Evolutionary conservation across 2,797 vertebrate genomes (phyloP), one percentile per base, ranked within the genome.

Genomic region (Tinamus major): DNA sequence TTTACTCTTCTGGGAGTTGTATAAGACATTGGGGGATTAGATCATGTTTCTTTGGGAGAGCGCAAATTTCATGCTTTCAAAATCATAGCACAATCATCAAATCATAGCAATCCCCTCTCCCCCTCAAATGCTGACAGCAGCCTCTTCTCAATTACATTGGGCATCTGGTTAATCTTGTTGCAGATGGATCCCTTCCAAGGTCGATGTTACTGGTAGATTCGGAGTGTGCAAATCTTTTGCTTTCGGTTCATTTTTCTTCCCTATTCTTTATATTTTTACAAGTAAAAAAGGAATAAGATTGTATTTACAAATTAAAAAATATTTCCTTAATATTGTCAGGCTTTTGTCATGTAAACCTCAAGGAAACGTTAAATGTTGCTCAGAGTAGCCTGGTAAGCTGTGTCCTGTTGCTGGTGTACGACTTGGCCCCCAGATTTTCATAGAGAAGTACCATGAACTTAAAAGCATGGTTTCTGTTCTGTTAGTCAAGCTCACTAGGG

Each of bases 71-170:
- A 26, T 35, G 19, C 46, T 86, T 91, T 35, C 13, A 62, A 24
- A 21, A 10, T 55, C 1, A 2, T 48, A 2, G 0, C 16, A 37
- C 55, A 3, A 35, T 35, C 35, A 35, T 35, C 1, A 17, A 20
- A 10, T 55, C 1, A 1, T 44, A 2, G 0, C 18, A 37, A 3
- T 72, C 20, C 72, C 31, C 69, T 3, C 13, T 90, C 17, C 6
- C 26, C 10, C 3, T 19, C 59, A 39, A 65, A 26, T 49, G 20
- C 6, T 55, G 49, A n/a, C 23, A 75, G 39, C 13, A 84, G 33
- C 26, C 29, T 93, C 59, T 92, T 62, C 42, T 46, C 33, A 13
- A 2, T 49, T 49, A 3, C 0, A 0, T 31, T 39, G 17, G 27
- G 53, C 15, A 21, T 65, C 31, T 80, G 61, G 51, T 64, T 88